Evolutionary conservation across 23 tunicate genomes (phyloP).

Genomic region (Diplosoma virens): DNA sequence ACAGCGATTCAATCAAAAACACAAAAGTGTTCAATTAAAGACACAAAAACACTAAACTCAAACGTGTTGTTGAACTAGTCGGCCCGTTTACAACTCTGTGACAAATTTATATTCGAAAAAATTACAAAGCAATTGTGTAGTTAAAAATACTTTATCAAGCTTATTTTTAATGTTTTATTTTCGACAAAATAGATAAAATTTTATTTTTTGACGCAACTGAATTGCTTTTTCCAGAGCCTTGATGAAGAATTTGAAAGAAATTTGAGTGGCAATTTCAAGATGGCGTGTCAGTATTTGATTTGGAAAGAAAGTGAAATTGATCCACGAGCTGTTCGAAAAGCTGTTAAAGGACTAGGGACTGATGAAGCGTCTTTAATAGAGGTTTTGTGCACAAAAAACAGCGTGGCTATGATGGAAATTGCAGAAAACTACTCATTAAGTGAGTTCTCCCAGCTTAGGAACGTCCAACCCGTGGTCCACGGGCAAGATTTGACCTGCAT

Average conservation of each 20-base stretch:
- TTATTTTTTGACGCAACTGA: too few relatives aligned
- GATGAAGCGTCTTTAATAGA: constrained; percentile 90
- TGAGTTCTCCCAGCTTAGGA: constrained; percentile 6
- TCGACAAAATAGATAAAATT: neutral
- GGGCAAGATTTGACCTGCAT: neutral
- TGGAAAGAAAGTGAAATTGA: constrained; percentile 73
- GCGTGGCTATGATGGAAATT: constrained; percentile 61
- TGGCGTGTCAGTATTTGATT: constrained; percentile 65
- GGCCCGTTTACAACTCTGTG: too few relatives aligned
- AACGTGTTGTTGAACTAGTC: too few relatives aligned
- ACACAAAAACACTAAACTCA: too few relatives aligned
- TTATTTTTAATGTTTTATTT: neutral
- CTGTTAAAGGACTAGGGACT: constrained; percentile 91
- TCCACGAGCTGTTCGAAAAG: constrained; percentile 78
- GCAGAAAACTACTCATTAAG: constrained; percentile 52
- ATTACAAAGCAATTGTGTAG: neutral
- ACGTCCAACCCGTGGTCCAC: neutral
- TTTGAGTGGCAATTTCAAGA: constrained; percentile 52
- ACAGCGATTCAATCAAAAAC: too few relatives aligned
- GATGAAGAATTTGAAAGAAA: constrained; percentile 53
- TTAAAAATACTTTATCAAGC: neutral
- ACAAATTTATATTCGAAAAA: neutral
- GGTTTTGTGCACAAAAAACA: constrained; percentile 86
- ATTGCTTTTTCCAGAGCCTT: constrained; percentile 42
- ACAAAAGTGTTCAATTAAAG: too few relatives aligned